These are phyloP conservation scores for Agonopterix subpropinquella DNA, from an alignment of 2,888 invertebrate species.

Conservation along the genomic window DNA sequence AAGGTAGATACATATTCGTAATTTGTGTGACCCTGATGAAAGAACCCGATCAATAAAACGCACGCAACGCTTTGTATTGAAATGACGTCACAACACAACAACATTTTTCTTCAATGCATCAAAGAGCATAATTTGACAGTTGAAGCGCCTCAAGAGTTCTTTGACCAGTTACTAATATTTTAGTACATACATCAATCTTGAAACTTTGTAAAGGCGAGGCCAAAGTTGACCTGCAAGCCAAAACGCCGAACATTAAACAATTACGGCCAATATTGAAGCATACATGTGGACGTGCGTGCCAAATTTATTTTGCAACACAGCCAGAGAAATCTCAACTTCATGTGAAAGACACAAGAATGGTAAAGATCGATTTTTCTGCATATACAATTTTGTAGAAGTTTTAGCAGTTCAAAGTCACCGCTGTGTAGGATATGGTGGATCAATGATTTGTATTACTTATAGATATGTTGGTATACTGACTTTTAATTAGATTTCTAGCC, in stretches of 20 bases:
- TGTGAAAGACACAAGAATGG: not conserved
- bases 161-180: not conserved
- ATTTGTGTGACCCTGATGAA: no score
- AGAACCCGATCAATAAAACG: no score
- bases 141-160: not conserved
- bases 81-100: no score
- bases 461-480: no score
- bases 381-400: not conserved
- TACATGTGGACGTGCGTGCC: not conserved
- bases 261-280: slow-evolving; percentile 5
- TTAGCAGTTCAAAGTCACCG: not conserved
- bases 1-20: no score
- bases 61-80: no score
- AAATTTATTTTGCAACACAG: not conserved
- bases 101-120: not conserved
- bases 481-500: no score
- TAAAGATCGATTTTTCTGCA: no score
- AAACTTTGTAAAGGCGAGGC: slow-evolving; percentile 9
- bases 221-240: slow-evolving; percentile 8
- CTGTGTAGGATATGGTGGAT: not conserved
- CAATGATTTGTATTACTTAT: no score
- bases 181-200: not conserved
- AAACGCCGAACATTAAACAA: slow-evolving; percentile 6
- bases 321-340: not conserved
- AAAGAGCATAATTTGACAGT: not conserved